Percentiles rank a stretch among this genome's conserved stretches.
Evolutionary conservation across 1,140 invertebrate genomes (phyloP).

Genomic region (Drosophila sulfurigaster): DNA sequence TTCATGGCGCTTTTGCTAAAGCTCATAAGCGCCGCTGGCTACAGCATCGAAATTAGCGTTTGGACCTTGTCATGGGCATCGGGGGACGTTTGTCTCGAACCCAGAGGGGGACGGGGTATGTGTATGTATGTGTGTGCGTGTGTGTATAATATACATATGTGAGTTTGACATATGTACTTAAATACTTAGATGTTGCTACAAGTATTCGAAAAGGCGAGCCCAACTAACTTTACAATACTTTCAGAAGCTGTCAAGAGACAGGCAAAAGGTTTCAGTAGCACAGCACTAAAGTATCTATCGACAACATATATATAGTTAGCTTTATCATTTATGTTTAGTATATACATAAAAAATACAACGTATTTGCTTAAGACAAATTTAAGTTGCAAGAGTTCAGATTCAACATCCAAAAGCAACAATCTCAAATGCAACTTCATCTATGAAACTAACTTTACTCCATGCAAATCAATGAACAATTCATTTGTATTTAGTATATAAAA

Average conservation of each 20-base stretch:
- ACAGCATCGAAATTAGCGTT: constrained; percentile 74
- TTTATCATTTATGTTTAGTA: no score
- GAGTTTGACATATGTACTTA: constrained; percentile 1
- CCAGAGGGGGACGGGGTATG: background rate
- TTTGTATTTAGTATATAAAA: no score
- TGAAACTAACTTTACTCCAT: no score
- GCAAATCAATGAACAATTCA: no score
- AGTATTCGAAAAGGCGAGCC: background rate
- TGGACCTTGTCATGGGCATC: constrained; percentile 45
- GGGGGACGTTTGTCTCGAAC: constrained; percentile 14
- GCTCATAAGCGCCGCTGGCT: constrained; percentile 76
- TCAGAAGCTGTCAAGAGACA: background rate
- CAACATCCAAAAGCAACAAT: no score
- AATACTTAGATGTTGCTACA: constrained; percentile 5
- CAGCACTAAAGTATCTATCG: no score
- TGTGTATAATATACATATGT: background rate
- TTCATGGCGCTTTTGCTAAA: constrained; percentile 71
- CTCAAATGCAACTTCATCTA: no score
- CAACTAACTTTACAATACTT: constrained; percentile 1
- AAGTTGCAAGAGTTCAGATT: no score
- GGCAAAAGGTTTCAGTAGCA: no score
- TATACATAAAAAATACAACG: no score
- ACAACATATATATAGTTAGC: no score
- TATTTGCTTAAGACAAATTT: no score
- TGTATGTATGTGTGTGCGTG: background rate